phyloP scores from a whole-genome alignment of 1,140 invertebrate genomes.

The Sinella curviseta region DNA sequence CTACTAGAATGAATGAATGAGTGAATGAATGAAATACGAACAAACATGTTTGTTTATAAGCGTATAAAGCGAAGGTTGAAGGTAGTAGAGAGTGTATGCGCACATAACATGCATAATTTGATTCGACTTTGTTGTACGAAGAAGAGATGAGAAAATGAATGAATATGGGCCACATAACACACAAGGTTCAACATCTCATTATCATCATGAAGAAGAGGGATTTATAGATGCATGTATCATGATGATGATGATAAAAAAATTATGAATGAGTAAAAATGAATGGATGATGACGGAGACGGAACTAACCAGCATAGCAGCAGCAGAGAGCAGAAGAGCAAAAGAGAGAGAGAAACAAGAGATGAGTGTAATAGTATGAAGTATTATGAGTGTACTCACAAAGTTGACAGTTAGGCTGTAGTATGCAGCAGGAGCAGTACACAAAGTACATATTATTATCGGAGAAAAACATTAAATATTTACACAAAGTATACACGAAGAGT shows the following conservation, averaged over 20 bases:
- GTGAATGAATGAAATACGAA: background rate
- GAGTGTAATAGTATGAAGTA: background rate
- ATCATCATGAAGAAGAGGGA: background rate
- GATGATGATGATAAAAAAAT: background rate
- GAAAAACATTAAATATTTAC: too few relatives aligned
- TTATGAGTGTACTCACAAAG: too few relatives aligned
- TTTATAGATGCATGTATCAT: background rate
- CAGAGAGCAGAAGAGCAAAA: background rate
- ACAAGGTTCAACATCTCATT: background rate
- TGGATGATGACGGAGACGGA: conserved; percentile 11
- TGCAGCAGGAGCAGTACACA: too few relatives aligned
- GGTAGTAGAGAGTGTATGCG: background rate
- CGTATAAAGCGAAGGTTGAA: background rate
- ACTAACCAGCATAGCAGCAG: background rate
- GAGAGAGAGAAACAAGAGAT: background rate
- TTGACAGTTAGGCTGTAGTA: too few relatives aligned
- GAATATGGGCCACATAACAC: background rate
- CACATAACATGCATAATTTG: too few relatives aligned
- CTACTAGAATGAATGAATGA: background rate
- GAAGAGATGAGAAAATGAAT: background rate
- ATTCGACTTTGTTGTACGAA: too few relatives aligned
- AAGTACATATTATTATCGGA: too few relatives aligned
- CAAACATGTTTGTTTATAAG: background rate
- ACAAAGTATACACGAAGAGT: too few relatives aligned
- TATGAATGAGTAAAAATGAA: conserved; percentile 12